Percentiles rank a stretch among this genome's conserved stretches.
Evolutionary conservation across 1,140 invertebrate genomes (phyloP).

Genomic region (Apocrypta bakeri): DNA sequence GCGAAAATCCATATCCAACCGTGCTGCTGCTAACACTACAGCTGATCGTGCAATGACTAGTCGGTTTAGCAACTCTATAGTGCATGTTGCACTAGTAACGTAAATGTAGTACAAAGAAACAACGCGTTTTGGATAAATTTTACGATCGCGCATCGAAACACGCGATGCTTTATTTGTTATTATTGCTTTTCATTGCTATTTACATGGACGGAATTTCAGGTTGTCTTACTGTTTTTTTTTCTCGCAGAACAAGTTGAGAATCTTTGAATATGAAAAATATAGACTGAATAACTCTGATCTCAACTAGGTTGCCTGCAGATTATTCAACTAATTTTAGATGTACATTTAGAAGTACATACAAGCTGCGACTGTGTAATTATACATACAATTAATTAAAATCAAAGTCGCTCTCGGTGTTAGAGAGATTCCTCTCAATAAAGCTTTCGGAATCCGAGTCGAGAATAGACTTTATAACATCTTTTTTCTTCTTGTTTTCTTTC

Average conservation of each 20-base stretch:
- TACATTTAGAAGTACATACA: too few relatives aligned
- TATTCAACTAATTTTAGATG: neutral
- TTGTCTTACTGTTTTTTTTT: too few relatives aligned
- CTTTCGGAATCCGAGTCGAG: slow-evolving; percentile 71
- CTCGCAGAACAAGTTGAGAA: neutral
- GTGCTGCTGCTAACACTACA: neutral
- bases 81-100: too few relatives aligned
- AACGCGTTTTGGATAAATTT: too few relatives aligned
- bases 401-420: slow-evolving; percentile 71
- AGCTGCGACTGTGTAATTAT: too few relatives aligned
- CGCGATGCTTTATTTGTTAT: neutral
- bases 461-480: slow-evolving; percentile 62
- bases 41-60: neutral
- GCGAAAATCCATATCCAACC: slow-evolving; percentile 65
- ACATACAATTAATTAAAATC: slow-evolving; percentile 66
- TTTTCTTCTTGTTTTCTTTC: slow-evolving; percentile 53
- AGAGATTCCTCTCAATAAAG: slow-evolving; percentile 68
- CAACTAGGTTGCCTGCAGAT: neutral
- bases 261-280: neutral
- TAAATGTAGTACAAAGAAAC: too few relatives aligned
- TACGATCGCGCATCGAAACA: too few relatives aligned
- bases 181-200: neutral
- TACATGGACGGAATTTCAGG: slow-evolving; percentile 6
- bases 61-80: too few relatives aligned
- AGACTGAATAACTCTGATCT: neutral